These are phyloP conservation scores for Pomphorhynchus laevis DNA, from an alignment of 1,140 invertebrate genomes.

Conservation along the genomic window DNA sequence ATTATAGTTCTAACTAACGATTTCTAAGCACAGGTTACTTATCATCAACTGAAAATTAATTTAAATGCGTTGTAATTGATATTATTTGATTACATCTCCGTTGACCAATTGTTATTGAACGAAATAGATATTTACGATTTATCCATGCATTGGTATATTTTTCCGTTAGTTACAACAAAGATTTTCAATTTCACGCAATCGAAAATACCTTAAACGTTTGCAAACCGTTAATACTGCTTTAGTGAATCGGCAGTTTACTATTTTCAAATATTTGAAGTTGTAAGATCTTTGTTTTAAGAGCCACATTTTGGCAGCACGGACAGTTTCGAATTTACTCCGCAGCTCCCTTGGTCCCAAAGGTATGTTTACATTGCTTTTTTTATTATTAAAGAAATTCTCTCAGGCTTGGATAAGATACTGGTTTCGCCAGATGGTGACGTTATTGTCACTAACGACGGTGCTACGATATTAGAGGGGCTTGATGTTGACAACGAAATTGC, in stretches of 20 bases:
- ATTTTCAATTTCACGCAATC: background rate
- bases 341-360: constrained; percentile 73
- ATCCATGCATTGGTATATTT: no score
- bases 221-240: no score
- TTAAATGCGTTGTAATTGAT: no score
- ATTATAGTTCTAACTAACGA: no score
- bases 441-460: constrained; percentile 89
- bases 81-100: no score
- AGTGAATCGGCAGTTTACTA: no score
- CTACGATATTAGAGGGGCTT: constrained; percentile 95
- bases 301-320: constrained; percentile 65
- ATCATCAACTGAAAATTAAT: no score
- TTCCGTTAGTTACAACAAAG: background rate
- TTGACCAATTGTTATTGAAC: no score
- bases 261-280: background rate
- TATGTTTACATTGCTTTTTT: constrained; percentile 16
- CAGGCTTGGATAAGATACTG: constrained; percentile 67
- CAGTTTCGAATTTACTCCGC: constrained; percentile 48
- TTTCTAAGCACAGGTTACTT: no score
- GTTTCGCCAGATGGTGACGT: constrained; percentile 85
- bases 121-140: background rate
- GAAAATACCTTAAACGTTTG: no score
- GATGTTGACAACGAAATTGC: constrained; percentile 91
- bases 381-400: background rate
- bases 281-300: constrained; percentile 30